Base-by-base conservation (phyloP, 2,888 invertebrate genomes). In the Tipula helvola region DNA sequence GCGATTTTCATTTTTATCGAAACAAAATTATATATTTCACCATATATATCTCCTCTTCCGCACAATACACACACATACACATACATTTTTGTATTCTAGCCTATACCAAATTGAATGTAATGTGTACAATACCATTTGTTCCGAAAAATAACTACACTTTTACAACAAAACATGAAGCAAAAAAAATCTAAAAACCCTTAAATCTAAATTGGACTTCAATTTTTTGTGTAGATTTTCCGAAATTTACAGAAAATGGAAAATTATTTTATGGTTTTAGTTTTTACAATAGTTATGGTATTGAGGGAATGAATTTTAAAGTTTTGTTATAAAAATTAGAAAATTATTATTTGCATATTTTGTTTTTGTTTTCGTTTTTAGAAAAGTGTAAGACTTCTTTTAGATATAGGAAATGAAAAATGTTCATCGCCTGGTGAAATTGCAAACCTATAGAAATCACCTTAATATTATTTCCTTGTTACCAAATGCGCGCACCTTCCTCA, bases 1-100 rank as follows among this genome's bases (percentile, higher is more conserved):
- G 84, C 84, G 84, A 84, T 84, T 84, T 39, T 84, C 39, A 84
- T 84, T 84, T 83, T 84, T 84, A 39, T 36, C 39, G 41, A 84
- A 39, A 39, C n/a, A 41, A 84, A 83, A 39, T 84, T 84, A 39
- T 71, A 28, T 28, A 71, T 71, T 28, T 28, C 18, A 28, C 28
- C 18, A 71, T 10, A 52, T 52, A 71, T 10, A 52, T 52, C 16
- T 52, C 16, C 7, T 39, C 39, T 39, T 39, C 39, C 5, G 39
- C 52, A 16, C 16, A 52, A 52, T 16, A 52, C 52, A 52, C 44
- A 57, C 16, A 57, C 52, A 16, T 16, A 18, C 8, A 16, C 16
- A 7, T n/a, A 57, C 7, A 57, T 57, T 5, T 57, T 8, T 7
- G 16, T 4, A 57, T 16, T 16, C n/a, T 10, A 28, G 71, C 28